Evolutionary conservation across 2,888 invertebrate species (phyloP).

Genomic region (Capitulum mitella): DNA sequence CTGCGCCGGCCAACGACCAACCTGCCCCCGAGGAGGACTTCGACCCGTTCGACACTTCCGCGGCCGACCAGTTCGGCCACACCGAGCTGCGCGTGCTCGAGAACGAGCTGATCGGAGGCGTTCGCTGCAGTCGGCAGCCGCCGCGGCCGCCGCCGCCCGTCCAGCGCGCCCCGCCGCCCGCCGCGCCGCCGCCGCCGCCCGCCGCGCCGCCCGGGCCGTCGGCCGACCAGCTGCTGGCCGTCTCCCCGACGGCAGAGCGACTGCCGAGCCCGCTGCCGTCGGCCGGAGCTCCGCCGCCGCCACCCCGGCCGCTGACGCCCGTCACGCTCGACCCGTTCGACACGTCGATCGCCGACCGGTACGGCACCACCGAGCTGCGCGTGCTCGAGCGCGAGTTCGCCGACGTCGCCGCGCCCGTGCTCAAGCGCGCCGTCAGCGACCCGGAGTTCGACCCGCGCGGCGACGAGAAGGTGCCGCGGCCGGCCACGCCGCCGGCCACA

Average conservation of each 20-base stretch:
- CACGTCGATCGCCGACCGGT: constrained; percentile 35
- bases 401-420: constrained; percentile 40
- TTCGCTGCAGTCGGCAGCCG: background rate
- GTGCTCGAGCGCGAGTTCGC: constrained; percentile 54
- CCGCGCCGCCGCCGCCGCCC: constrained; percentile 2
- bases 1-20: background rate
- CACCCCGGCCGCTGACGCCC: background rate
- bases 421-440: constrained; percentile 40
- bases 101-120: constrained; percentile 54
- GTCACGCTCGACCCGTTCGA: constrained; percentile 34
- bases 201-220: background rate
- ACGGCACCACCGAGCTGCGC: constrained; percentile 48
- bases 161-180: background rate
- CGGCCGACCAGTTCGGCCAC: constrained; percentile 34
- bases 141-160: background rate
- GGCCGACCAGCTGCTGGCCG: constrained; percentile 16
- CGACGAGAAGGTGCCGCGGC: constrained; percentile 20
- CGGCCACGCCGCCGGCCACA: background rate
- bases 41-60: constrained; percentile 36
- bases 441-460: constrained; percentile 38
- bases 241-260: constrained; percentile 26
- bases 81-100: constrained; percentile 52
- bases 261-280: constrained; percentile 32
- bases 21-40: constrained; percentile 32
- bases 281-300: constrained; percentile 26